phyloP scores from a whole-genome alignment of 2,888 invertebrate species.

The Machimus atricapillus region DNA sequence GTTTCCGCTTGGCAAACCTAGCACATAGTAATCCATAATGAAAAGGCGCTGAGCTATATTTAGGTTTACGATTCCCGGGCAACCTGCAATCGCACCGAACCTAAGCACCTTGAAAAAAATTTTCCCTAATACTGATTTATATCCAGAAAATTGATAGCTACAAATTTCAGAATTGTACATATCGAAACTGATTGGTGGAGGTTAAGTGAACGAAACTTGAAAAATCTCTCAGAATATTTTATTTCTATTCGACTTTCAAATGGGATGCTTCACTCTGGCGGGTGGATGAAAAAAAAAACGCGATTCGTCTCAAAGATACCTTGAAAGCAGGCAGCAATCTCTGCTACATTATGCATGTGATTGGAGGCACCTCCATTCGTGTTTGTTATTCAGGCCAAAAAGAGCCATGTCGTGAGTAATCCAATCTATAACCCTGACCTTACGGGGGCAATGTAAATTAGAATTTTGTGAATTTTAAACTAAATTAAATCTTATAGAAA shows the following conservation, averaged over 20 bases:
- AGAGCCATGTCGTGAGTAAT: not conserved
- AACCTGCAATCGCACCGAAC: not conserved
- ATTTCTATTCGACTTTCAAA: not conserved
- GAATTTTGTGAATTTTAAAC: not conserved
- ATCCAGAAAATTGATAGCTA: not conserved
- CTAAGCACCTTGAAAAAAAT: not conserved
- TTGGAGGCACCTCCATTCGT: not conserved
- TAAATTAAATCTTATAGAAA: not conserved
- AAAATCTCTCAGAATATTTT: not conserved
- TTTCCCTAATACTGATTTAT: not conserved
- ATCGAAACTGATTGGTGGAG: not conserved
- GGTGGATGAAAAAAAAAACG: not conserved
- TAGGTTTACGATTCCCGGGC: not conserved
- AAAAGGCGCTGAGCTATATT: not conserved
- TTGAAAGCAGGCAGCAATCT: not conserved
- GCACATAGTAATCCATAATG: not conserved
- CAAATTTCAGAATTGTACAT: not conserved
- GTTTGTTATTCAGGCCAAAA: not conserved
- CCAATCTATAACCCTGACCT: not conserved
- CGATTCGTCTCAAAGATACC: not conserved
- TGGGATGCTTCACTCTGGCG: not conserved
- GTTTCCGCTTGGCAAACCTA: not conserved
- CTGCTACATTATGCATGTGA: not conserved
- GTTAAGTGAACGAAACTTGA: not conserved
- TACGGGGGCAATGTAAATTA: not conserved